Conservation (phyloP, 2,113 vertebrate genomes). For the Glaucidium brasilianum region DNA sequence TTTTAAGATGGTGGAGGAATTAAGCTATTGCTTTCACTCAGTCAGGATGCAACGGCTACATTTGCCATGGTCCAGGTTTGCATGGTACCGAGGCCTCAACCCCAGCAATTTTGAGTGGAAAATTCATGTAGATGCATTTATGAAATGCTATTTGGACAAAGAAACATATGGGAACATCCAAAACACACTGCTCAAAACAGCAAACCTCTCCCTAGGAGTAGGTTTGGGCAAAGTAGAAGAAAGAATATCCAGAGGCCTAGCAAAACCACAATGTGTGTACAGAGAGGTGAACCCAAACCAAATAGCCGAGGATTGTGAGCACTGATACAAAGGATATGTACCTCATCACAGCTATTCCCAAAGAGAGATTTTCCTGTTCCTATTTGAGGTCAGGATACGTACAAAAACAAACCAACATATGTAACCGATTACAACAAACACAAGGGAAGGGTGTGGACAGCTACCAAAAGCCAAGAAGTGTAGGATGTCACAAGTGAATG, state of each 20-base stretch:
- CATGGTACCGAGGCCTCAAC: neutral
- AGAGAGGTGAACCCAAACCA: neutral
- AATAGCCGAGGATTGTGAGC: neutral
- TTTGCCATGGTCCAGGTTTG: neutral
- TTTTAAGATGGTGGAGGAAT: neutral
- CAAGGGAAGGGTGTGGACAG: conserved; percentile 53
- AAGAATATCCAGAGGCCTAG: neutral
- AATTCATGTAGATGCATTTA: neutral
- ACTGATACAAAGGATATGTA: neutral
- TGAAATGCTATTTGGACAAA: neutral
- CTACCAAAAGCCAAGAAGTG: conserved; percentile 49
- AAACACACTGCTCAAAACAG: neutral
- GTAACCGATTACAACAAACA: conserved; percentile 47
- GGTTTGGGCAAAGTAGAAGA: neutral
- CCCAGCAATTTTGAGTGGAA: neutral
- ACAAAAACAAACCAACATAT: conserved; percentile 44
- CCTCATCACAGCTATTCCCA: conserved; percentile 39
- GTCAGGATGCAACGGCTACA: neutral
- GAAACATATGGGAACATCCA: neutral
- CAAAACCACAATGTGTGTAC: neutral
- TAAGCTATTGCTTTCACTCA: neutral
- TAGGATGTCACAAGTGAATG: conserved; percentile 4
- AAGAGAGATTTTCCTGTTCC: conserved; percentile 30
- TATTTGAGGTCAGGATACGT: neutral
- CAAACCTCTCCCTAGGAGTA: neutral